Base-by-base conservation (phyloP, 2,888 invertebrate genomes). In the Andrena haemorrhoa region DNA sequence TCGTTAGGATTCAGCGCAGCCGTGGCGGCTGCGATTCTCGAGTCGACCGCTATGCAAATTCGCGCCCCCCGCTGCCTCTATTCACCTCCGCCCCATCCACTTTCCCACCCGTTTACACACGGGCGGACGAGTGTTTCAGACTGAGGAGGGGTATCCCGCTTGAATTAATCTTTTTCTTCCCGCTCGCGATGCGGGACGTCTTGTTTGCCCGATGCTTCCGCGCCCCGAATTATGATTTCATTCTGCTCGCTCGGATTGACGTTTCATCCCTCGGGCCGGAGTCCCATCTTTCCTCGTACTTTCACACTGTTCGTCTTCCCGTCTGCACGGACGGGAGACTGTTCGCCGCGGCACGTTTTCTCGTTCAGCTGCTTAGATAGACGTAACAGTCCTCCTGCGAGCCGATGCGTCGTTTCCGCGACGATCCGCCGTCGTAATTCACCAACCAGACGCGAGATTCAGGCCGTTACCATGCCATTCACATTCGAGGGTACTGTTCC, bases 31-130 rank as follows among this genome's bases (percentile, higher is more conserved):
- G 83, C 89, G 86, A 90, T 90, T 90, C 90, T 86, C 88, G 76
- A 85, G 83, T 84, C 86, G 84, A 86, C 82, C 84, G 85, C 88
- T 90, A 92, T 92, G 92, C 91, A 92, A 92, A 92, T 92, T 71
- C 60, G 12, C 10, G 10, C 31, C n/a, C n/a, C 31, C 23, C 31
- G 5, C 35, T 16, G 7, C 23, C n/a, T 33, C 61, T 31, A 66
- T 51, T 51, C 29, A 20, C 12, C 26, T n/a, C 31, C 47, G 6
- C 56, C 16, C 51, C 29, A 16, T 31, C 53, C 10, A 2, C 12
- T 26, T 60, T 49, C 20, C 20, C 53, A 3, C 6, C 23, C 29
- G 41, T 75, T 69, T 69, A 41, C 74, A 53, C 60, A 31, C 35
- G 31, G 31, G 2, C 8, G 10, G 10, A 35, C 33, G 41, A 41